phyloP scores from a whole-genome alignment of 2,888 invertebrate species.

The Troides helena region DNA sequence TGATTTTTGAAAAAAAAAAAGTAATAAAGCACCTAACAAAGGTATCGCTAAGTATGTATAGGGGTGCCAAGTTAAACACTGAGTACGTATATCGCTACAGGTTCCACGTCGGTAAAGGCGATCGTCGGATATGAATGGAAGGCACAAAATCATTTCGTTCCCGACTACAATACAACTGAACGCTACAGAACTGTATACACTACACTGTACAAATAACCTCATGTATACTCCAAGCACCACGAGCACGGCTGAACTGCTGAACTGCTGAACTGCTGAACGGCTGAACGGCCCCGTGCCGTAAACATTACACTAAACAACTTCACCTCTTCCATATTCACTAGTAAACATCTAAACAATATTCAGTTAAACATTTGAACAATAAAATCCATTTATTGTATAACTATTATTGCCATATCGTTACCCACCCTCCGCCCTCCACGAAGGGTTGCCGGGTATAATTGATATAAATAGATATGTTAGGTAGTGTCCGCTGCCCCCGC shows the following conservation, averaged over 20 bases:
- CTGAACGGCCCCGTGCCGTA: too few species aligned
- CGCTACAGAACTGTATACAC: constrained; percentile 44
- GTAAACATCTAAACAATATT: constrained; percentile 53
- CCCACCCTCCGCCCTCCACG: constrained; percentile 43
- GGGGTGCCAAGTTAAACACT: constrained; percentile 50
- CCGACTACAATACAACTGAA: constrained; percentile 31
- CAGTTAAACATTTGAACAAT: constrained; percentile 69
- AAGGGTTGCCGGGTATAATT: constrained; percentile 32
- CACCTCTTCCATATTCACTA: constrained; percentile 46
- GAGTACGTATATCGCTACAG: constrained; percentile 69
- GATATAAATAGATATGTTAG: constrained; percentile 41
- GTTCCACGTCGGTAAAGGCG: constrained; percentile 67
- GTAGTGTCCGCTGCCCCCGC: constrained; percentile 44
- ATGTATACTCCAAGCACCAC: constrained; percentile 60
- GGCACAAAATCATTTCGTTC: constrained; percentile 62
- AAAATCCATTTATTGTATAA: constrained; percentile 62
- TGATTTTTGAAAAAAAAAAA: constrained; percentile 20
- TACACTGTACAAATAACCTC: constrained; percentile 41
- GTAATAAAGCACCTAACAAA: constrained; percentile 22
- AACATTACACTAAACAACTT: constrained; percentile 63
- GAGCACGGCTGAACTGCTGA: constrained; percentile 37
- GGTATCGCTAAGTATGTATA: constrained; percentile 35
- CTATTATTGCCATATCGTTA: constrained; percentile 75
- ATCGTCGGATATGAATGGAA: constrained; percentile 76
- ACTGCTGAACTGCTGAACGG: too few species aligned